Evolutionary conservation across 2,113 vertebrate species (phyloP).

Genomic region (Dasypus novemcinctus): DNA sequence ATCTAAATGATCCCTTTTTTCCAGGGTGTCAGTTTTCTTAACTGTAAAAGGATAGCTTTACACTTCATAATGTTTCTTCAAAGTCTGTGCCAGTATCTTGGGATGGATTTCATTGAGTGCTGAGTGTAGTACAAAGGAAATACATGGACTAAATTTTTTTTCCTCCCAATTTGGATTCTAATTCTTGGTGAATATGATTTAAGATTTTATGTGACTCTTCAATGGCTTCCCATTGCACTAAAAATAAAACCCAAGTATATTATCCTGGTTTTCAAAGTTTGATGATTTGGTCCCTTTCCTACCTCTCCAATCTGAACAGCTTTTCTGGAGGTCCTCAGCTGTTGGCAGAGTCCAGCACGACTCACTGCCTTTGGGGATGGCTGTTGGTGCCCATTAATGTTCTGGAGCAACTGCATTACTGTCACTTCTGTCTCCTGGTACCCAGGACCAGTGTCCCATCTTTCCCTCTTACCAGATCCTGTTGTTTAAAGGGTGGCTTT

Average conservation of each 20-base stretch:
- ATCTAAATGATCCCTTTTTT: neutral
- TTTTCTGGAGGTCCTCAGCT: neutral
- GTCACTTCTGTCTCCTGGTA: neutral
- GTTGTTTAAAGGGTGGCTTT: neutral
- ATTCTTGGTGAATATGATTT: conserved; percentile 20
- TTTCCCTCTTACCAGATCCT: neutral
- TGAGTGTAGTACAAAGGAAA: neutral
- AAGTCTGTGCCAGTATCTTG: conserved; percentile 9
- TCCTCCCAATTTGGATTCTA: neutral
- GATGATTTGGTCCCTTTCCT: neutral
- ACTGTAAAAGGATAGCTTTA: neutral
- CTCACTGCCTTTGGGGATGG: neutral
- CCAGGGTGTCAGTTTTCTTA: neutral
- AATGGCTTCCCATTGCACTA: neutral
- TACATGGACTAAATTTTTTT: neutral
- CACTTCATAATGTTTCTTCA: neutral
- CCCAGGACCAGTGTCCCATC: neutral
- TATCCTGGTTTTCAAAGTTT: neutral
- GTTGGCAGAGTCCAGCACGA: neutral
- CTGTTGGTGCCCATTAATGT: neutral
- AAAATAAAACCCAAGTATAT: neutral
- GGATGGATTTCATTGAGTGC: neutral
- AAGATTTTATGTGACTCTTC: neutral
- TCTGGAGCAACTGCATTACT: neutral
- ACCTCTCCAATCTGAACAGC: neutral